Base-by-base conservation (phyloP, 2,888 invertebrate genomes). In the Oligia strigilis region DNA sequence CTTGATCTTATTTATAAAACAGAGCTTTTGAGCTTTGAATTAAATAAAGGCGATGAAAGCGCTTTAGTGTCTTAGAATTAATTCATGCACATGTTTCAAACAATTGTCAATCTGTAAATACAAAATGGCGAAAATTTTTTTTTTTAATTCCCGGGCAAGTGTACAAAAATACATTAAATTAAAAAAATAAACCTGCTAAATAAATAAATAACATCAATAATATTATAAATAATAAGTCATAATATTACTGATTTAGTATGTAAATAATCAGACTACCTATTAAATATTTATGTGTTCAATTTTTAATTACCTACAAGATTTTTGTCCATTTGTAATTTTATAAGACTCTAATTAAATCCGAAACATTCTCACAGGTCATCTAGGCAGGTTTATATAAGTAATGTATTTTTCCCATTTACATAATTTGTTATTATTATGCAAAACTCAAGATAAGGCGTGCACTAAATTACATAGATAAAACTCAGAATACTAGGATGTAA, bases 381-480 rank as follows among this genome's bases (percentile, higher is more conserved):
- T 19, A 23, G 23, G 55, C 14, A 8, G 13, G 23, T 49, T 49
- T 19, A 13, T 13, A 19, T 8, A 17, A 3, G 0, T 3, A 40
- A 36, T 52, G 23, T 52, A 72, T 52, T 43, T 49, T 43, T 4
- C 4, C 4, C 46, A 43, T 43, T 23, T 81, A 36, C 17, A 40
- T 64, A 46, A 14, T 58, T 36, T 36, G 11, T 64, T 3, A 14
- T n/a, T 23, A 43, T 36, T 17, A 46, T 64, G 17, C 23, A 19
- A 46, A 46, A 66, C 67, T 75, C n/a, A 2, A 82, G 82, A 60
- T 43, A 76, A 29, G n/a, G n/a, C 36, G 52, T 52, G 67, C 40
- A 52, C 55, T 40, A 19, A n/a, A 66, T 77, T 60, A 79, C 23
- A 19, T 6, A 46, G 13, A 60, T 65, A 62, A 29, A 29, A 29